Conservation (phyloP, 2,797 vertebrate genomes). For the Melanogrammus aeglefinus region DNA sequence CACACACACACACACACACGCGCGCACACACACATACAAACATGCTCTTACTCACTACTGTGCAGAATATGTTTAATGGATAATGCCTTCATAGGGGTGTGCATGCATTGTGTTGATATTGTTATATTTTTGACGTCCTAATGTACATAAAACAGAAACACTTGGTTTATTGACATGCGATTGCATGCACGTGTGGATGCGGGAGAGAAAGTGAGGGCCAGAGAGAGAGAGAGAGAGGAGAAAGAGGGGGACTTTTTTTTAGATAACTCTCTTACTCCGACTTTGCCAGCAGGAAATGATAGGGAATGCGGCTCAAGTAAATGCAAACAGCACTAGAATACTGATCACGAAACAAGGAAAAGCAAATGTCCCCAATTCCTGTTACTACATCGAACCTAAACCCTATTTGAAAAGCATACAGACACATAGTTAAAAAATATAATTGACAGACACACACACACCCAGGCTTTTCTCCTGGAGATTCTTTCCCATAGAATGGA, state of each 20-base stretch:
- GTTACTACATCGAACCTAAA: constrained; percentile 54
- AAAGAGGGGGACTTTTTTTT: constrained; percentile 36
- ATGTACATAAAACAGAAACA: background rate
- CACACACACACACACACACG: constrained; percentile 14
- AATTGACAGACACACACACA: constrained; percentile 30
- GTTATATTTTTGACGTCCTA: background rate
- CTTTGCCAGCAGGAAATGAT: constrained; percentile 71
- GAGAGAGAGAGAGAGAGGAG: constrained; percentile 10
- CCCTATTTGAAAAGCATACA: background rate
- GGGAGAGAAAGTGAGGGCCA: background rate
- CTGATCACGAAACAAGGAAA: constrained; percentile 48
- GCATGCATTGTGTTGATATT: background rate
- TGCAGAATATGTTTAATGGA: background rate
- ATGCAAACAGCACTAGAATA: constrained; percentile 45
- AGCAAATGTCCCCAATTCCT: constrained; percentile 54
- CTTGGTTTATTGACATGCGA: constrained; percentile 5
- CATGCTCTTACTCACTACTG: constrained; percentile 4
- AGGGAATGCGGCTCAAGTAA: constrained; percentile 73
- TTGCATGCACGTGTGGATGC: constrained; percentile 24
- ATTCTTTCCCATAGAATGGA: constrained; percentile 22
- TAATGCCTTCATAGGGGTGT: background rate
- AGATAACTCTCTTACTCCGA: constrained; percentile 8
- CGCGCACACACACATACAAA: constrained; percentile 13
- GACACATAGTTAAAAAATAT: constrained; percentile 26
- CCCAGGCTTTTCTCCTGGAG: constrained; percentile 35